Conservation (phyloP, 64 coral and sea anemone genomes). For the Platygyra sinensis region DNA sequence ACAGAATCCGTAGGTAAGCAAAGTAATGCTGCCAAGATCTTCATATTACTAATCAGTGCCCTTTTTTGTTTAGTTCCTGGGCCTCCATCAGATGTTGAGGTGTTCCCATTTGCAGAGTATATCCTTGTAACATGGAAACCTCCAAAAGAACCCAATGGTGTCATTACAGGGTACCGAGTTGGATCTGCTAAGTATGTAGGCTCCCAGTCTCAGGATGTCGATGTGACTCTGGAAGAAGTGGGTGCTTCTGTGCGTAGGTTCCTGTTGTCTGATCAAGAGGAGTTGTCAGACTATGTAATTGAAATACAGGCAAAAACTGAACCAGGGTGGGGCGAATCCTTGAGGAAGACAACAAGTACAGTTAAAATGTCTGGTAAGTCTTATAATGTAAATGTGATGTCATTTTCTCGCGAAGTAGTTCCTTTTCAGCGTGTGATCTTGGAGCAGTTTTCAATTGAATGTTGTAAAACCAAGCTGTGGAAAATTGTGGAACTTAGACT, state of each 20-base stretch:
- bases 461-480: too few species aligned
- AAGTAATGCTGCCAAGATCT: too few species aligned
- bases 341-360: not conserved
- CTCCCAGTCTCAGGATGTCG: not conserved
- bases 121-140: slow-evolving; percentile 54
- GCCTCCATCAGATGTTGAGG: slow-evolving; percentile 9
- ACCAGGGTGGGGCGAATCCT: not conserved
- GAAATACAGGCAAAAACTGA: slow-evolving; percentile 29
- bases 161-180: slow-evolving; percentile 38
- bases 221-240: not conserved
- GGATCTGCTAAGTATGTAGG: not conserved
- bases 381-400: too few species aligned
- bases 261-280: not conserved
- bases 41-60: not conserved
- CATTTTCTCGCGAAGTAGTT: too few species aligned
- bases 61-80: slow-evolving; percentile 35
- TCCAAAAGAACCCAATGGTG: slow-evolving; percentile 45
- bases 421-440: too few species aligned
- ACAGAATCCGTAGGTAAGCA: too few species aligned
- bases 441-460: too few species aligned
- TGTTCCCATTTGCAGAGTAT: slow-evolving; percentile 47
- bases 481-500: too few species aligned
- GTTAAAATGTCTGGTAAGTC: slow-evolving; percentile 15
- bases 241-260: not conserved
- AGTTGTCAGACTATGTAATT: slow-evolving; percentile 31